phyloP scores from a whole-genome alignment of 2,113 vertebrate species.

The Myotis brandtii region DNA sequence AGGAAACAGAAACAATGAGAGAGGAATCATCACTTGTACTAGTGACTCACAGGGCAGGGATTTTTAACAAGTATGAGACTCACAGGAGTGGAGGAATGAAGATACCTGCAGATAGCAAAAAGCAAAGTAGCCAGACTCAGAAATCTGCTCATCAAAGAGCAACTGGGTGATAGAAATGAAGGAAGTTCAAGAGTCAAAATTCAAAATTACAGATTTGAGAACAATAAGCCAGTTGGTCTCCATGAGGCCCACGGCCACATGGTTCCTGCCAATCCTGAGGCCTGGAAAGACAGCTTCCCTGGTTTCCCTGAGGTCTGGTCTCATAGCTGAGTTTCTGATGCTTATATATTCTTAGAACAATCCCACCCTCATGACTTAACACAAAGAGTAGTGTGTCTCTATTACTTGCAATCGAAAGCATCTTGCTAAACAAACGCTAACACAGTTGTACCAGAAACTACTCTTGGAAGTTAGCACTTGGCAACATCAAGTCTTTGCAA shows the following conservation, averaged over 20 bases:
- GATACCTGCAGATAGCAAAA: not conserved
- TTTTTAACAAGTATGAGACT: slow-evolving; percentile 19
- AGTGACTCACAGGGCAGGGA: slow-evolving; percentile 62
- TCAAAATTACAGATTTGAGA: not conserved
- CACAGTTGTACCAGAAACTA: slow-evolving; percentile 9
- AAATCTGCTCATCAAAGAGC: slow-evolving; percentile 1
- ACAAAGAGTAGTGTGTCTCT: not conserved
- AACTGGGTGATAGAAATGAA: not conserved
- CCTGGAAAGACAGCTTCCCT: not conserved
- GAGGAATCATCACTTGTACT: not conserved
- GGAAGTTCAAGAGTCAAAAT: not conserved
- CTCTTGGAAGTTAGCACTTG: not conserved
- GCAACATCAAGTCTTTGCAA: slow-evolving; percentile 20
- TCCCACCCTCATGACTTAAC: not conserved
- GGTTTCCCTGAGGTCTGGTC: not conserved
- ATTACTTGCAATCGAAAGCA: not conserved
- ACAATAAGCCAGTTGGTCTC: not conserved
- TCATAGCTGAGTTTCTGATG: not conserved
- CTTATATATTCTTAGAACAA: not conserved
- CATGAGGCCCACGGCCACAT: not conserved
- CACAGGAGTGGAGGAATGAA: slow-evolving; percentile 2
- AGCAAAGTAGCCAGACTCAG: not conserved
- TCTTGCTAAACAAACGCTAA: slow-evolving; percentile 40
- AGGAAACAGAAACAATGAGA: slow-evolving; percentile 16
- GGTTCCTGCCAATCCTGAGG: not conserved